phyloP scores from a whole-genome alignment of 2,888 invertebrate species.

The Xiphydria camelus region DNA sequence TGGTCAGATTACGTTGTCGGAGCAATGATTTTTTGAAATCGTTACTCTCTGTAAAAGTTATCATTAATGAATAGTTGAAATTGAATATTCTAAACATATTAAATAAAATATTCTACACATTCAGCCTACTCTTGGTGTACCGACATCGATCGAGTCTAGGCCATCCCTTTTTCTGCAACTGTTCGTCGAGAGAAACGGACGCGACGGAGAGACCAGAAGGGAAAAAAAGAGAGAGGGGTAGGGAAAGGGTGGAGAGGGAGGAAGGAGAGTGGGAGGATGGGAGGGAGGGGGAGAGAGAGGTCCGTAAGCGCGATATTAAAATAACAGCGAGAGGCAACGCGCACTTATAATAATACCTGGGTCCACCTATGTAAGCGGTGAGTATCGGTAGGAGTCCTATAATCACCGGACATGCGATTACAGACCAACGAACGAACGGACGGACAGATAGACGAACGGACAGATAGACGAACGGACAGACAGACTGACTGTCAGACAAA shows the following conservation, averaged over 20 bases:
- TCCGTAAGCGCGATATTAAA: conserved; percentile 4
- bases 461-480: conserved; percentile 29
- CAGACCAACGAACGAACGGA: conserved; percentile 17
- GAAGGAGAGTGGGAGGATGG: conserved; percentile 14
- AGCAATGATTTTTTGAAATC: too few species aligned
- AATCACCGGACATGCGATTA: conserved; percentile 45
- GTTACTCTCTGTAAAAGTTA: too few species aligned
- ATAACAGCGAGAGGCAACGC: conserved; percentile 17
- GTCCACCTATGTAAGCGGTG: conserved; percentile 30
- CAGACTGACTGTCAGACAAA: conserved; percentile 29
- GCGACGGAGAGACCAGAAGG: conserved; percentile 18
- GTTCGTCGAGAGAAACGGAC: conserved; percentile 37
- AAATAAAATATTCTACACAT: too few species aligned
- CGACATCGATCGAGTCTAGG: too few species aligned
- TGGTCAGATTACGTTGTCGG: too few species aligned
- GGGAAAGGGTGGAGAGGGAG: conserved; percentile 15
- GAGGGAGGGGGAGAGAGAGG: neutral
- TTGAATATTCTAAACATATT: too few species aligned
- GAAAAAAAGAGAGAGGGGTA: conserved; percentile 11
- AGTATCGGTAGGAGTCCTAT: conserved; percentile 39
- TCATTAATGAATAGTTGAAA: too few species aligned
- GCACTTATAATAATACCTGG: conserved; percentile 37
- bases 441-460: conserved; percentile 8
- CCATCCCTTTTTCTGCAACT: too few species aligned
- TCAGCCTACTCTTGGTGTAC: too few species aligned